Conservation (phyloP, 2,888 invertebrate species). For the Acronicta leporina region DNA sequence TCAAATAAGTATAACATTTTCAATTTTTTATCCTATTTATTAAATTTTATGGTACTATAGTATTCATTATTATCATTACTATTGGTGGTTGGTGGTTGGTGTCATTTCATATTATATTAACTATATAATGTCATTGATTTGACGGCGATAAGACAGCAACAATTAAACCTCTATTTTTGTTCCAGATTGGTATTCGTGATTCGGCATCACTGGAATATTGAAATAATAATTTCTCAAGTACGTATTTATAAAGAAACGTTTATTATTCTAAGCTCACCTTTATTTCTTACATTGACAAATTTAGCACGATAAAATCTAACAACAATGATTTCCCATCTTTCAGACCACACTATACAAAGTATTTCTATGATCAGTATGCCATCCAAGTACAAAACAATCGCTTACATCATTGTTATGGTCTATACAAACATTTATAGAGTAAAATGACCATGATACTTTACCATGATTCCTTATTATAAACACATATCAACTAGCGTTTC, state of each 20-base stretch:
- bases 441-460: constrained; percentile 80
- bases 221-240: constrained; percentile 23
- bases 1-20: too few species aligned
- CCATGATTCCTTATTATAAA: constrained; percentile 86
- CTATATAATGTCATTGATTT: too few species aligned
- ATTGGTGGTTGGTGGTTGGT: too few species aligned
- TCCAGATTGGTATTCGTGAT: constrained; percentile 27
- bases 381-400: constrained; percentile 58
- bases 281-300: constrained; percentile 20
- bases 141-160: too few species aligned
- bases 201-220: constrained; percentile 8
- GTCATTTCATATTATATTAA: too few species aligned
- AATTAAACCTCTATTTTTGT: constrained; percentile 14
- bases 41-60: too few species aligned
- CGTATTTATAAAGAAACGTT: constrained; percentile 8
- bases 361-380: constrained; percentile 48
- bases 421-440: constrained; percentile 78
- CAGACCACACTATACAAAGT: constrained; percentile 43
- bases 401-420: constrained; percentile 77
- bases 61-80: too few species aligned
- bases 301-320: constrained; percentile 35
- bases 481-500: constrained; percentile 84
- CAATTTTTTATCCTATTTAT: too few species aligned
- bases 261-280: not conserved
- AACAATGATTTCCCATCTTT: constrained; percentile 32